phyloP scores from a whole-genome alignment of 2,888 invertebrate genomes.

The Sphecodes monilicornis region DNA sequence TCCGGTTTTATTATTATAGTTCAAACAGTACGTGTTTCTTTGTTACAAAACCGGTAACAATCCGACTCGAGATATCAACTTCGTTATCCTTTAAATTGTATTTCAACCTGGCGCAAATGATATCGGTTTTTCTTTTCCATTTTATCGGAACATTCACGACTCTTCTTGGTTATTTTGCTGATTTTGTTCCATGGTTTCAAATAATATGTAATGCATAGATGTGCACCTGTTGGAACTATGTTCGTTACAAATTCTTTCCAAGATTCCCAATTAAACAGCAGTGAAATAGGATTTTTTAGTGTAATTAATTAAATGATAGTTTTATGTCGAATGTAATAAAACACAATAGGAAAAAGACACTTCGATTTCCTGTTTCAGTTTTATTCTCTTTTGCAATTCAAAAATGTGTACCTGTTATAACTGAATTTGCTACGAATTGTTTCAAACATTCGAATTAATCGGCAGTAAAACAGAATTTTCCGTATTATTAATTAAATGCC shows the following conservation, averaged over 20 bases:
- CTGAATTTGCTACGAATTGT: no score
- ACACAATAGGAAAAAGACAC: no score
- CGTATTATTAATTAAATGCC: no score
- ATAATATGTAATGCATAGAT: not conserved
- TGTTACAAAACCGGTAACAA: conserved; percentile 22
- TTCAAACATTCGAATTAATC: no score
- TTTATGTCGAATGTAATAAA: no score
- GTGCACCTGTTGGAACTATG: not conserved
- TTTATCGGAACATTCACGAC: not conserved
- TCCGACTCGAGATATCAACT: conserved; percentile 19
- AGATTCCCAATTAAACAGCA: not conserved
- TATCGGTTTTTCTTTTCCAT: not conserved
- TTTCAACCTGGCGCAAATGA: not conserved
- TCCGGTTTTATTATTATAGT: conserved; percentile 13
- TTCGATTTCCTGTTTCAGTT: no score
- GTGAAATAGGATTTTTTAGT: not conserved
- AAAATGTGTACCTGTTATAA: no score
- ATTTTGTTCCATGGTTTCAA: not conserved
- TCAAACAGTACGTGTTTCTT: conserved; percentile 35
- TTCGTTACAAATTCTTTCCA: not conserved
- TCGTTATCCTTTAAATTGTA: conserved; percentile 30
- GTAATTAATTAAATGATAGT: not conserved
- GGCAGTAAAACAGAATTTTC: no score
- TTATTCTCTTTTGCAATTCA: no score
- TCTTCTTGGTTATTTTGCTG: not conserved